Conservation (phyloP, 2,113 vertebrate genomes). For the Atlantisia rogersi region DNA sequence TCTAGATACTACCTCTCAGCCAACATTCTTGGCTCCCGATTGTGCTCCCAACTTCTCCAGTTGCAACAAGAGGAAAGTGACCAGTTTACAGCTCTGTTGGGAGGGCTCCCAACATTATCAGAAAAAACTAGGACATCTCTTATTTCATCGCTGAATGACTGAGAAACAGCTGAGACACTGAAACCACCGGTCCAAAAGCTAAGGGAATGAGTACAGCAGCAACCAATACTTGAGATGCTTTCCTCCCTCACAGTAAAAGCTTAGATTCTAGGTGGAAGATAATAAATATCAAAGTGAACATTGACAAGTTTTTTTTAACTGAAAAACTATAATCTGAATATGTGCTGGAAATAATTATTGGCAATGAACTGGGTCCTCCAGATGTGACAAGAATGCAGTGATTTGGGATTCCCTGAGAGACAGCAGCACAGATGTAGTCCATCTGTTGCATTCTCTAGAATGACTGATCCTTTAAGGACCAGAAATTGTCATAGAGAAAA, state of each 20-base stretch:
- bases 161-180: neutral
- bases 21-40: neutral
- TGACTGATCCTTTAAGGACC: neutral
- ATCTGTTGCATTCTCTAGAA: conserved; percentile 9
- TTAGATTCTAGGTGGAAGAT: neutral
- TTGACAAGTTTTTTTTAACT: neutral
- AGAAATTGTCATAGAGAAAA: neutral
- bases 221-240: neutral
- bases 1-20: neutral
- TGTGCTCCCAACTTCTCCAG: neutral
- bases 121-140: neutral
- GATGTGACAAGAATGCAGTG: conserved; percentile 55
- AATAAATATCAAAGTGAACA: neutral
- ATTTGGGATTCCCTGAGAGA: conserved; percentile 1
- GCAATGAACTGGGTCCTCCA: conserved; percentile 25
- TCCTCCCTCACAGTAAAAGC: neutral
- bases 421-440: conserved; percentile 34
- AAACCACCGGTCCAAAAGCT: neutral
- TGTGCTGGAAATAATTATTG: conserved; percentile 35
- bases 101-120: neutral
- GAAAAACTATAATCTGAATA: neutral
- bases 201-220: neutral
- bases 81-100: neutral
- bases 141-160: neutral
- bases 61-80: neutral